Percentiles rank a stretch among this genome's conserved stretches.
These are phyloP conservation scores for Drosophila kohkoa DNA, from an alignment of 1,140 invertebrate species.

Conservation along the genomic window DNA sequence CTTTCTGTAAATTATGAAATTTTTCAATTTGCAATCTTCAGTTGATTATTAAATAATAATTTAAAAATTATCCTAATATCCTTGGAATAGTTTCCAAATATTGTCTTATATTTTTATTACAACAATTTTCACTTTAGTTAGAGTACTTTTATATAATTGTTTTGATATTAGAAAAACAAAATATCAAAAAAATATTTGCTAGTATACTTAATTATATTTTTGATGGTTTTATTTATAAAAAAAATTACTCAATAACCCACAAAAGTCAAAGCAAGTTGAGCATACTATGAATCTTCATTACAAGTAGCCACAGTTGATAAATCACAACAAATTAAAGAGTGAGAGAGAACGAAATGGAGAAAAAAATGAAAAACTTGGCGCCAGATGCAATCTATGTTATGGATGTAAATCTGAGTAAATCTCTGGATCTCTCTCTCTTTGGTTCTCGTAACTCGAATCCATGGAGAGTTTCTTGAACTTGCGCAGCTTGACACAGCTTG, in stretches of 20 bases:
- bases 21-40: not conserved
- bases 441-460: constrained; percentile 1
- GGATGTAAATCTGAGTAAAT: constrained; percentile 12
- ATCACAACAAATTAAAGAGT: constrained; percentile 22
- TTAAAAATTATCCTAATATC: too few species aligned
- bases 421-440: too few species aligned
- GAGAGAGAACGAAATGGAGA: not conserved
- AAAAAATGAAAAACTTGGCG: constrained; percentile 37
- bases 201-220: constrained; percentile 7
- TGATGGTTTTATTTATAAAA: not conserved
- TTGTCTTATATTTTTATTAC: too few species aligned
- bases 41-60: too few species aligned
- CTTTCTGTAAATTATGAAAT: too few species aligned
- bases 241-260: constrained; percentile 16
- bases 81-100: too few species aligned
- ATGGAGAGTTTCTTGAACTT: constrained; percentile 74
- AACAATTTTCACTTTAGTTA: too few species aligned
- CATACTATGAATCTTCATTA: constrained; percentile 42
- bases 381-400: constrained; percentile 31
- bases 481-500: constrained; percentile 19
- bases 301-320: constrained; percentile 32
- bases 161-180: not conserved
- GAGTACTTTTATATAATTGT: not conserved
- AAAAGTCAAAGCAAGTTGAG: constrained; percentile 37
- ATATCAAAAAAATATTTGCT: not conserved